These are phyloP conservation scores for Porites evermanni DNA, from an alignment of 92 coral and sea anemone species.

Conservation along the genomic window DNA sequence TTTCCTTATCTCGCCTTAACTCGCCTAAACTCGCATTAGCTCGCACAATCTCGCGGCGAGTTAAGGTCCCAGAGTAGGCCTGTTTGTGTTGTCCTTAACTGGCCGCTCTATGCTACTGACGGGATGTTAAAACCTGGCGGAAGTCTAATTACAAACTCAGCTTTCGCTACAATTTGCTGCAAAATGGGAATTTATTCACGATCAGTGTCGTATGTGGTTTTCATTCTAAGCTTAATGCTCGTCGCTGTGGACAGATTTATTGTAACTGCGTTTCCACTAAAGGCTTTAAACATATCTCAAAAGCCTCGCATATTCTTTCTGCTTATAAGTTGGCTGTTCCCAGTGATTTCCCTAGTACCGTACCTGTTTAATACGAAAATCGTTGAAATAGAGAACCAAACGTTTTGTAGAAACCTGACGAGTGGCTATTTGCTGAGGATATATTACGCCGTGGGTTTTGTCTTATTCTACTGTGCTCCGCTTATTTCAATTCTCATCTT, in stretches of 20 bases:
- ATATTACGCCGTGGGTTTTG: neutral
- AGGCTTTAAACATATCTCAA: no score
- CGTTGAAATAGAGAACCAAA: neutral
- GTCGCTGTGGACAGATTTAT: constrained; percentile 16
- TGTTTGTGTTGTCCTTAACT: neutral
- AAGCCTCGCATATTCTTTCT: neutral
- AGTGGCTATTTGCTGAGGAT: neutral
- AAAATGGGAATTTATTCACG: constrained; percentile 5
- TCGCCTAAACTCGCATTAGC: no score
- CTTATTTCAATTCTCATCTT: neutral
- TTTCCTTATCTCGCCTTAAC: no score
- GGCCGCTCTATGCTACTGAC: constrained; percentile 17
- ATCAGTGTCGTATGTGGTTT: neutral
- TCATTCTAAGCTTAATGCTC: constrained; percentile 5
- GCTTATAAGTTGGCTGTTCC: neutral
- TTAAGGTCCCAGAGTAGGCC: no score
- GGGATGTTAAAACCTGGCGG: constrained; percentile 1
- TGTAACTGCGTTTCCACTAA: constrained; percentile 1
- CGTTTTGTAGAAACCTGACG: constrained; percentile 5
- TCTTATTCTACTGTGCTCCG: neutral
- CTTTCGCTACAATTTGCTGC: neutral
- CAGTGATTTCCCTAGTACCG: neutral
- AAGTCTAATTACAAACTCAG: neutral
- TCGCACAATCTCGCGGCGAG: no score
- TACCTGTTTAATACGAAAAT: neutral